Evolutionary conservation across 2,888 invertebrate genomes (phyloP), one percentile per base, ranked within the genome.

Genomic region (Timema cristinae): DNA sequence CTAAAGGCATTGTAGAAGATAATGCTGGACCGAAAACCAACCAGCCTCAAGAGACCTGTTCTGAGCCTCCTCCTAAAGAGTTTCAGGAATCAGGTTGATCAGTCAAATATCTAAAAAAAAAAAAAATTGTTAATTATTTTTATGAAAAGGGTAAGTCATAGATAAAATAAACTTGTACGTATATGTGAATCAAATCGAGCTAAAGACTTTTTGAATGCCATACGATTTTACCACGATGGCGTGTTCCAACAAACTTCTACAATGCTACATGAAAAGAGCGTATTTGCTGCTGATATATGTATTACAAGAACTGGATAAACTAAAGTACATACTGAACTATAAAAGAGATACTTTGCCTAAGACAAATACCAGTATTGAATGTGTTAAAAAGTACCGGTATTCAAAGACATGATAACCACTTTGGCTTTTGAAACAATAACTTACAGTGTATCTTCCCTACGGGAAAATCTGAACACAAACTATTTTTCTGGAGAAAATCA

Each of bases 241-340:
- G 11, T 56, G 5, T 7, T 56, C 56, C 13, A 56, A 9, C 56
- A 16, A 56, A 56, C 56, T 56, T 56, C 56, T 15, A 56, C 56
- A 56, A 13, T 56, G 6, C 9, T 15, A 56, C 5, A 56, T 56
- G 56, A 15, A 56, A 15, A 13, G 15, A 56, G 6, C 56, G 56
- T 56, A 15, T 56, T 56, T 56, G 56, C 56, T 56, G 56, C 56
- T 15, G 56, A 56, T 10, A 56, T 56, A 16, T 56, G 56, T 56
- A 13, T 15, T 10, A 56, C 13, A 56, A 56, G 15, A 15, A 10
- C 56, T n/a, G n/a, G n/a, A n/a, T n/a, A 56, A 15, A 15, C 13
- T 7, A 13, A 56, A 6, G 15, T 7, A 56, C 15, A 56, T 7
- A 56, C 11, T 56, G 56, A 56, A 56, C 10, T 56, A 9, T 16